Percentiles rank a stretch among this genome's conserved stretches.
phyloP scores from a whole-genome alignment of 1,140 invertebrate genomes.

The Camponotus vicinus region DNA sequence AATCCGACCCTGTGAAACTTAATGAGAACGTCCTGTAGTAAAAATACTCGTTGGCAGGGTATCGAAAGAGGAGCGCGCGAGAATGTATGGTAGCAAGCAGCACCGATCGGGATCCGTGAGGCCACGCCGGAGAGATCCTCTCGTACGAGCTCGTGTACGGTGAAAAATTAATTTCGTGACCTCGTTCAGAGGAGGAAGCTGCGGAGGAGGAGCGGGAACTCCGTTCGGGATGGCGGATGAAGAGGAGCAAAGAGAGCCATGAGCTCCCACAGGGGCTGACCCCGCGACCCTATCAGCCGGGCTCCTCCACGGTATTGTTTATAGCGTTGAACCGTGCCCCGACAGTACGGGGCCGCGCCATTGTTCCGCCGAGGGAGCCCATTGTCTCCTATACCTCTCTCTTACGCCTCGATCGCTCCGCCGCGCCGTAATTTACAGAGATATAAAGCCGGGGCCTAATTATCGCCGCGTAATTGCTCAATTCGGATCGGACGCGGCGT shows the following conservation, averaged over 20 bases:
- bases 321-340: constrained; percentile 79
- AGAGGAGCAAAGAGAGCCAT: constrained; percentile 80
- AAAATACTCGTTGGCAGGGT: constrained; percentile 21
- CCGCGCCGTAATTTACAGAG: constrained; percentile 75
- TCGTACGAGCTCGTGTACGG: constrained; percentile 54
- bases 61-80: neutral
- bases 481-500: constrained; percentile 73
- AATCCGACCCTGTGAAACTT: neutral
- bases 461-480: constrained; percentile 81
- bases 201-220: constrained; percentile 32
- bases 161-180: constrained; percentile 81
- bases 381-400: constrained; percentile 77
- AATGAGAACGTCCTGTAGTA: neutral
- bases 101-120: constrained; percentile 27
- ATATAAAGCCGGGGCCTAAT: constrained; percentile 79
- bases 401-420: constrained; percentile 56
- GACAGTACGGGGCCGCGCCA: constrained; percentile 70
- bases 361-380: constrained; percentile 61
- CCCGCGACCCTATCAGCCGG: constrained; percentile 82
- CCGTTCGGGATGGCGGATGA: constrained; percentile 66
- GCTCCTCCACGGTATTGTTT: constrained; percentile 82
- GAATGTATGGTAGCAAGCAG: constrained; percentile 63
- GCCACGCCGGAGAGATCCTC: constrained; percentile 23
- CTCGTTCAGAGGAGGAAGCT: constrained; percentile 73
- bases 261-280: constrained; percentile 84